A percentile compares a stretch with the other conserved stretches of the same genome.
These are phyloP conservation scores for Callorhinus ursinus DNA, from an alignment of 2,113 vertebrate species.

Conservation along the genomic window DNA sequence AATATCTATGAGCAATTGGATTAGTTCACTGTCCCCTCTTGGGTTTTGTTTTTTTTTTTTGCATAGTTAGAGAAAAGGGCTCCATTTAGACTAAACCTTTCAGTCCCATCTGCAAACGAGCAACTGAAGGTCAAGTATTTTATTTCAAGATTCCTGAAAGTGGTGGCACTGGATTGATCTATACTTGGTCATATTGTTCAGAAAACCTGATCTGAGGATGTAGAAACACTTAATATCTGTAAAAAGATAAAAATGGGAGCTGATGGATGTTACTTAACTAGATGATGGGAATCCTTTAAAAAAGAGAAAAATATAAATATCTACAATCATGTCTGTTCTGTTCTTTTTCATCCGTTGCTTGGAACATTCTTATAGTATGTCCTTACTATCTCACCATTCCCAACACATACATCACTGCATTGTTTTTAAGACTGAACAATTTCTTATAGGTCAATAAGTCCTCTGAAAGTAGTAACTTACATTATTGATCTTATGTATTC, in stretches of 20 bases:
- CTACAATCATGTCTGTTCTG: neutral
- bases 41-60: neutral
- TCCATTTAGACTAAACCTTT: neutral
- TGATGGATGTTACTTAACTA: neutral
- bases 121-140: neutral
- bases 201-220: neutral
- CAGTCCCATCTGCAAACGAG: neutral
- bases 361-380: neutral
- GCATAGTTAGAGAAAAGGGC: neutral
- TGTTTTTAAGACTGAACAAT: neutral
- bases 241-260: neutral
- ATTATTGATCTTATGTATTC: neutral
- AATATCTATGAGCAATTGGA: neutral
- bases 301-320: neutral
- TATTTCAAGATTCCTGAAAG: neutral
- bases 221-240: neutral
- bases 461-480: neutral
- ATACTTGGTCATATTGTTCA: neutral
- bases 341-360: neutral
- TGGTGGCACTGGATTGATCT: neutral
- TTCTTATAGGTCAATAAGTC: neutral
- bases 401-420: neutral
- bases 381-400: neutral
- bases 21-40: neutral
- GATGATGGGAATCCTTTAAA: neutral